Evolutionary conservation across 2,797 vertebrate genomes (phyloP), one percentile per base, ranked within the genome.

Genomic region (Peromyscus aztecus): DNA sequence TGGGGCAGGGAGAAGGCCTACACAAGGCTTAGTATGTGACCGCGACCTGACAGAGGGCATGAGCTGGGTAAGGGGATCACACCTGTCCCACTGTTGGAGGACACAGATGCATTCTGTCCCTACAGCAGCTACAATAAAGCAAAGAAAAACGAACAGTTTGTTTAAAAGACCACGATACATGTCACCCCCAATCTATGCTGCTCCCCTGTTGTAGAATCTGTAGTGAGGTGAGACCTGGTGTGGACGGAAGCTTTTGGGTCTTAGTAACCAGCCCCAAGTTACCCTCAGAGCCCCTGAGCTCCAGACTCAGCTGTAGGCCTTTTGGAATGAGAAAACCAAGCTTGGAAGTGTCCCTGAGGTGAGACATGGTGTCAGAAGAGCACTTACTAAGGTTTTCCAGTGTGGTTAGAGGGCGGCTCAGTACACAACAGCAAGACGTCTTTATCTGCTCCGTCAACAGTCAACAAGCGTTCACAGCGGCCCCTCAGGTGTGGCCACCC

Each of bases 1-100:
- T 11, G 12, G 37, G 14, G 6, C 2, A 0, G 52, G 24, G 4
- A 21, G n/a, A 49, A 24, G 6, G 10, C 4, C 1, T 67, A 37
- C 12, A 49, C 12, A 69, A 67, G 31, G 63, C 34, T 27, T 57
- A 57, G n/a, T 88, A 7, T 13, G 27, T 61, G 17, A 23, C 11
- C 86, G 59, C 37, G 86, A 43, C 55, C 71, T 46, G 49, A 87
- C 27, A 29, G 43, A 29, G 17, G 8, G 43, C 19, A 9, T 11
- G 43, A 16, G 14, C 40, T 21, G 52, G 87, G 21, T 59, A 9
- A 55, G 27, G 49, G 24, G 52, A 4, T 4, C 24, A n/a, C 19
- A 59, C 24, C 86, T 14, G 37, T 31, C 52, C 24, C 37, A 6
- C 37, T 34, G 0, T 14, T 27, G 23, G 37, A 37, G 34, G 84